Base-by-base conservation (phyloP, 1,140 invertebrate genomes). In the Hetaerina americana region DNA sequence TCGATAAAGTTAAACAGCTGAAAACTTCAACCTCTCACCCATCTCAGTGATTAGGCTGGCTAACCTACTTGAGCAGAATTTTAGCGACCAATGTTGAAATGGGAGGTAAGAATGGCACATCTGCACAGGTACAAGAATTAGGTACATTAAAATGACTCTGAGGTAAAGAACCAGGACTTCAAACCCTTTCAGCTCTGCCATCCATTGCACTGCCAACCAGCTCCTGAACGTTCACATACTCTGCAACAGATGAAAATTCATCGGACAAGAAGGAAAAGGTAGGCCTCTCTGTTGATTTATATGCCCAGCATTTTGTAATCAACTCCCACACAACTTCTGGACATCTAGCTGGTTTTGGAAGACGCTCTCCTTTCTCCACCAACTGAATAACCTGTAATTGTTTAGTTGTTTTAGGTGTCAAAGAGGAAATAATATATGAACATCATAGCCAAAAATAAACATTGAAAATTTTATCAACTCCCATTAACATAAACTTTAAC, bases 301-400 rank as follows among this genome's bases (percentile, higher is more conserved):
- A 91, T 3, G 87, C 84, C 96, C 96, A 99, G 80, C 96, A 98
- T 78, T 89, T 88, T 72, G 86, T 80, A 92, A 98, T 97, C 69
- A 96, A 85, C 73, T 88, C 81, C 80, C 95, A 98, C 40, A 95
- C 89, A 73, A 92, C 86, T 67, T 89, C 86, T 0, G 96, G 92
- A 82, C 96, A 98, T 66, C 88, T 82, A 71, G 88, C 86, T 0
- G 96, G 95, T 77, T 89, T 85, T 68, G 87, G 83, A 68, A 96
- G 81, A 22, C 93, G 85, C 74, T 91, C 84, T 0, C 91, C 92
- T 72, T 84, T 85, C 76, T 93, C 90, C 12, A 94, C 88, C 29
- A 92, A 77, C 80, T 92, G 87, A 75, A 97, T 93, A 5, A 91
- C 91, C 87, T 96, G 82, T 67, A 86, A 76, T n/a, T n/a, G n/a